Evolutionary conservation across 2,113 vertebrate genomes (phyloP).

Genomic region (Mobula hypostoma): DNA sequence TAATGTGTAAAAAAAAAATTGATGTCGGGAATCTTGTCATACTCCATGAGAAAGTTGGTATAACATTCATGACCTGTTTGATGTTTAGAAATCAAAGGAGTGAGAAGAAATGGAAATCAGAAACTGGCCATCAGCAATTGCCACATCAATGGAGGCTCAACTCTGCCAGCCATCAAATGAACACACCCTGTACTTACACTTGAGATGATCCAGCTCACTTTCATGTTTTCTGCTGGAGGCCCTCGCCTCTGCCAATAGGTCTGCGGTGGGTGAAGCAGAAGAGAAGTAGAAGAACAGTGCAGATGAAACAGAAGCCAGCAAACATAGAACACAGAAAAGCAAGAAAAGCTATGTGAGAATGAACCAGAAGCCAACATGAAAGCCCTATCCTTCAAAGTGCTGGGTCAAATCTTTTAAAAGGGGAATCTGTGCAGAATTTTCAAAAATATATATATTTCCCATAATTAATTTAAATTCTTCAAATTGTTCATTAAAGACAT

Average conservation of each 20-base stretch:
- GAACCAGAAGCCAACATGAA: conserved; percentile 30
- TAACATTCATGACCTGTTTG: background rate
- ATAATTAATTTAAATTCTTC: background rate
- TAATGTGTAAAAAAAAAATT: background rate
- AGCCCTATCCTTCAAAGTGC: conserved; percentile 14
- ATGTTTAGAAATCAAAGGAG: background rate
- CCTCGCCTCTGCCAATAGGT: conserved; percentile 31
- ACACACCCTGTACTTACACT: conserved; percentile 30
- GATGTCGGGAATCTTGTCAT: background rate
- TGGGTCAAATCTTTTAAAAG: background rate
- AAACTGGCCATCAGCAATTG: background rate
- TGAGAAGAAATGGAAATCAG: background rate
- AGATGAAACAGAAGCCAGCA: conserved; percentile 33
- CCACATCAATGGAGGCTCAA: background rate
- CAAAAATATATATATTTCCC: background rate
- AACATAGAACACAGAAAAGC: conserved; percentile 36
- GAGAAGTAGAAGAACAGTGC: conserved; percentile 24
- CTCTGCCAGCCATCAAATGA: background rate
- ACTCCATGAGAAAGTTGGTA: background rate
- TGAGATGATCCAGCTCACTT: conserved; percentile 31
- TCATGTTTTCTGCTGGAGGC: conserved; percentile 33
- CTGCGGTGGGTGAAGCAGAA: conserved; percentile 33
- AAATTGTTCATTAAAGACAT: background rate
- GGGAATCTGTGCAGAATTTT: background rate
- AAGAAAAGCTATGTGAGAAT: conserved; percentile 25